phyloP scores from a whole-genome alignment of 92 coral and sea anemone species.

The Nematostella vectensis region DNA sequence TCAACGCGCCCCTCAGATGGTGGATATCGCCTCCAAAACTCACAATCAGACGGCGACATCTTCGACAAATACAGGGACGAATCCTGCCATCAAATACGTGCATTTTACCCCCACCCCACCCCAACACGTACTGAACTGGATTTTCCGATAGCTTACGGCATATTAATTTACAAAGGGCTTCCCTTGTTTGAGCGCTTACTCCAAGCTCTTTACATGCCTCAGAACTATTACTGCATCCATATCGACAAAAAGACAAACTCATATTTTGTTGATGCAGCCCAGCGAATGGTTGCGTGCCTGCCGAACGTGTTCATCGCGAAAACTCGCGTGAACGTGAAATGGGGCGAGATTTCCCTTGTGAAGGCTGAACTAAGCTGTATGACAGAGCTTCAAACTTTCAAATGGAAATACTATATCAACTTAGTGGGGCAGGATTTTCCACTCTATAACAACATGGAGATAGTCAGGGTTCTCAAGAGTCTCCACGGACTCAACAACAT shows the following conservation, averaged over 20 bases:
- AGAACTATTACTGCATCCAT: slow-evolving; percentile 57
- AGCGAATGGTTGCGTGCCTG: slow-evolving; percentile 34
- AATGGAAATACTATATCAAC: slow-evolving; percentile 62
- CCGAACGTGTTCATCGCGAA: slow-evolving; percentile 49
- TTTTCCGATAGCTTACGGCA: slow-evolving; percentile 43
- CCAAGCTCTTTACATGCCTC: slow-evolving; percentile 56
- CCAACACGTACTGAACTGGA: slow-evolving; percentile 21
- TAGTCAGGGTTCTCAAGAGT: slow-evolving; percentile 32
- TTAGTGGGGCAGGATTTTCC: slow-evolving; percentile 67
- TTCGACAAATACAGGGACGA: slow-evolving; percentile 2
- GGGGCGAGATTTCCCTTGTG: slow-evolving; percentile 36
- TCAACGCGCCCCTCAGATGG: no score
- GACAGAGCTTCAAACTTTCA: slow-evolving; percentile 33
- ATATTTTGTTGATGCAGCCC: slow-evolving; percentile 24
- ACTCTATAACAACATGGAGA: slow-evolving; percentile 42
- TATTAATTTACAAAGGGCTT: slow-evolving; percentile 41
- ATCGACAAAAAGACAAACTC: slow-evolving; percentile 39
- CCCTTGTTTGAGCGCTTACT: slow-evolving; percentile 51
- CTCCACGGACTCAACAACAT: slow-evolving; percentile 35
- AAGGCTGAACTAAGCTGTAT: slow-evolving; percentile 48
- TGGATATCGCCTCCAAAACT: no score
- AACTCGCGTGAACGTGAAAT: slow-evolving; percentile 24
- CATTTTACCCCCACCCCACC: slow-evolving; percentile 5
- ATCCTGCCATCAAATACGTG: slow-evolving; percentile 4
- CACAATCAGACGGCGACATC: slow-evolving; percentile 1